These are phyloP conservation scores for Sphecodes monilicornis DNA, from an alignment of 2,888 invertebrate species.

Conservation along the genomic window DNA sequence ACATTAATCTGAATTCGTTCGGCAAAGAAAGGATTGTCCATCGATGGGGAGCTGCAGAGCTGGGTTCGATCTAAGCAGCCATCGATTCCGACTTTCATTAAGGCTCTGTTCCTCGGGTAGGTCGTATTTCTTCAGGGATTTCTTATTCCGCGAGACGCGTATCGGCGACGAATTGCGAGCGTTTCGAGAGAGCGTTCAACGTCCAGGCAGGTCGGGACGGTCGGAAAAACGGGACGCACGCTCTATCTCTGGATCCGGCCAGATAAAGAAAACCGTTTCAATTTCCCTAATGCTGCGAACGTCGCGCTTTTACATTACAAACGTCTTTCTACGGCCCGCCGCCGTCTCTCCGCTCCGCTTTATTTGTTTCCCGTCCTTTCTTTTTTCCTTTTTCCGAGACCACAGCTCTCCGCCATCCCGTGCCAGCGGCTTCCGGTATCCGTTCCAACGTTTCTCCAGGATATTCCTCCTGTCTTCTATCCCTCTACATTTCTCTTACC, in stretches of 20 bases:
- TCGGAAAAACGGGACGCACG: conserved; percentile 43
- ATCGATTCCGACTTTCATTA: conserved; percentile 15
- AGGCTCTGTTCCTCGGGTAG: neutral
- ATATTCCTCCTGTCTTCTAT: neutral
- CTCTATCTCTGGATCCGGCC: conserved; percentile 45
- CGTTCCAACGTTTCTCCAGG: conserved; percentile 19
- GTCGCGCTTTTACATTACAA: conserved; percentile 76
- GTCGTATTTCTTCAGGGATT: conserved; percentile 20
- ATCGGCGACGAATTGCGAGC: conserved; percentile 34
- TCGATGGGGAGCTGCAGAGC: neutral
- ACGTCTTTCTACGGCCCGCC: conserved; percentile 35
- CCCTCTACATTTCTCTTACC: neutral
- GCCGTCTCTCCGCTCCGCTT: conserved; percentile 53
- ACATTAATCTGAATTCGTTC: neutral
- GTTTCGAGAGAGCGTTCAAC: conserved; percentile 17
- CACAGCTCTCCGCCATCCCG: neutral
- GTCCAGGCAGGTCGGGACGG: neutral
- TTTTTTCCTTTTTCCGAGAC: neutral
- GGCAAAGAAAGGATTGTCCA: neutral
- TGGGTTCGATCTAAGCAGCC: neutral
- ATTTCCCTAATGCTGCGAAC: conserved; percentile 81
- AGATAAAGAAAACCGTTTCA: conserved; percentile 82
- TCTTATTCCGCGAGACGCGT: conserved; percentile 13
- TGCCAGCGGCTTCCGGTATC: conserved; percentile 19
- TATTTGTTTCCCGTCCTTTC: conserved; percentile 61